Evolutionary conservation across 2,797 vertebrate genomes (phyloP), one percentile per base, ranked within the genome.

Genomic region (Adelosebastes latens): DNA sequence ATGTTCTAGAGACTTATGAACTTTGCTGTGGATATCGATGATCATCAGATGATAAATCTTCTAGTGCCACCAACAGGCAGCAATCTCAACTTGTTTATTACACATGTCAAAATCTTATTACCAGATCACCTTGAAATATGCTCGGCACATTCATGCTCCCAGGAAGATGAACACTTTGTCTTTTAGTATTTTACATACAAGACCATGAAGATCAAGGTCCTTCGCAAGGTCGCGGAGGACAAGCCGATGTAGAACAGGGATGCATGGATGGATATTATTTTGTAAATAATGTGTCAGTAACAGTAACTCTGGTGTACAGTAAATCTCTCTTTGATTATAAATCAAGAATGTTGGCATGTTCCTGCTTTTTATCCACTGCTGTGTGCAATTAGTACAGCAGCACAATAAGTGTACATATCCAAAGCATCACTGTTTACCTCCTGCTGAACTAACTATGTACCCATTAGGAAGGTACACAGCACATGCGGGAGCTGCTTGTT

Each of bases 401-500:
- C 7, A 59, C 29, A 59, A 42, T 42, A 10, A 29, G 69, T 62
- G 32, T 10, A 46, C 25, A 18, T 53, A 72, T 59, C 13, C 34
- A 20, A 58, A 75, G 52, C 31, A 61, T 53, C 10, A 22, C 39
- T 62, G 24, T 60, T 61, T 42, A 25, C 34, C 70, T 32, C 16
- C 20, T 63, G 60, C 55, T 67, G 32, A 39, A 60, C 16, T 77
- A 59, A 56, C 68, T 59, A 62, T 77, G 52, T 27, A 6, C 56
- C 39, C 58, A 79, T 81, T 77, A 72, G 36, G 72, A 85, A 65
- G 42, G 36, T 58, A 58, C 68, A 77, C 61, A 75, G 66, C 42
- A 60, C 72, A 78, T 55, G 60, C 55, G 66, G 71, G 74, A 89
- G 68, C 39, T 20, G 61, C 69, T 79, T 74, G 53, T 76, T 85